Evolutionary conservation across 2,888 invertebrate genomes (phyloP).

Genomic region (Oligia latruncula): DNA sequence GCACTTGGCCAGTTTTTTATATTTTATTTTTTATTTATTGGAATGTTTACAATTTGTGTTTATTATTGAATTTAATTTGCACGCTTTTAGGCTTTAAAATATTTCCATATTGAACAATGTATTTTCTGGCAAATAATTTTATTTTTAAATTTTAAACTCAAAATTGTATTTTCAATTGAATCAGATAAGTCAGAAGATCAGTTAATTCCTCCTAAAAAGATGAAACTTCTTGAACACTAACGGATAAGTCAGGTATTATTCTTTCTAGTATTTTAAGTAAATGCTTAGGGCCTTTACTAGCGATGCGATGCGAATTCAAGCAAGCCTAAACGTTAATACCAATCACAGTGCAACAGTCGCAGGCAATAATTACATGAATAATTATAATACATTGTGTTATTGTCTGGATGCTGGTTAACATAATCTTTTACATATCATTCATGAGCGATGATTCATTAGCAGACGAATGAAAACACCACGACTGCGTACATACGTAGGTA

Average conservation of each 20-base stretch:
- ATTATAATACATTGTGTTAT: constrained; percentile 17
- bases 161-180: not conserved
- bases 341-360: not conserved
- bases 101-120: too few species aligned
- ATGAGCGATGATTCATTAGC: constrained; percentile 26
- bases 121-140: too few species aligned
- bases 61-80: too few species aligned
- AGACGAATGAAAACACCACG: constrained; percentile 21
- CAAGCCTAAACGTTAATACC: constrained; percentile 5
- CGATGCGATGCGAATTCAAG: not conserved
- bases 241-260: not conserved
- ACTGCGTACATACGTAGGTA: not conserved
- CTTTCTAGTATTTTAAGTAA: not conserved
- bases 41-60: too few species aligned
- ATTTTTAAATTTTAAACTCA: too few species aligned
- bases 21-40: too few species aligned
- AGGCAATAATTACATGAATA: constrained; percentile 9
- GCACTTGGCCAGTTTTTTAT: too few species aligned
- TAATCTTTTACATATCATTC: constrained; percentile 20
- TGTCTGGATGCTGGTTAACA: constrained; percentile 19
- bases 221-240: not conserved
- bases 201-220: not conserved
- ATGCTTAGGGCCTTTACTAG: not conserved
- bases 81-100: too few species aligned
- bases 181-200: not conserved